Evolutionary conservation across 2,888 invertebrate genomes (phyloP), one percentile per base, ranked within the genome.

Genomic region (Celastrina argiolus): DNA sequence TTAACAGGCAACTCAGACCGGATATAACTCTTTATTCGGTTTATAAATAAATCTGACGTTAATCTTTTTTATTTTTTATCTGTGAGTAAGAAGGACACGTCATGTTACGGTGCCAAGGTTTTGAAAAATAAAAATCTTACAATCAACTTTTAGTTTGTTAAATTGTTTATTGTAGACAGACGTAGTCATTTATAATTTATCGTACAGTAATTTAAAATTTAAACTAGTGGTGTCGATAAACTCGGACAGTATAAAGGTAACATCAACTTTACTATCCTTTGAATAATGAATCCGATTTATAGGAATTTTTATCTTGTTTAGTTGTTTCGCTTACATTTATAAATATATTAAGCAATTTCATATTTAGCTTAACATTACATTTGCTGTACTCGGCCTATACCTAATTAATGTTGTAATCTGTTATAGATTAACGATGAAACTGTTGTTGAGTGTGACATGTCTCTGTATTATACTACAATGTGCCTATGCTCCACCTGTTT

Each of bases 401-500:
- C 1, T 4, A 14, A 51, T 12, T 26, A 12, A 22, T 45, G 10
- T 8, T 18, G 18, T 51, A 51, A 26, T 18, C 12, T 51, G 22
- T 51, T 51, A 26, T 51, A 61, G 61, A 22, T 61, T 18, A 14
- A 2, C 61, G 71, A 89, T 89, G 89, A 80, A 74, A 74, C 70
- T 79, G 14, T 67, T 80, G 34, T 64, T 67, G 7, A 68, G 64
- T 51, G 68, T 84, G 56, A 67, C 83, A 56, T 79, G 80, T 69
- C 68, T 87, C 34, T 68, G 82, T 67, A 70, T 80, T 26, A 71
- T 85, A 70, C 77, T 90, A 0, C 88, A 91, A 68, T 80, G 82
- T 65, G 85, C 88, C 0, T 90, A 81, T 77, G 92, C 92, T 22
- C 91, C 93, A 18, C 93, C 93, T 0, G 93, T 93, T 0, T 85